Base-by-base conservation (phyloP, 2,888 invertebrate genomes). In the Brenthis ino region DNA sequence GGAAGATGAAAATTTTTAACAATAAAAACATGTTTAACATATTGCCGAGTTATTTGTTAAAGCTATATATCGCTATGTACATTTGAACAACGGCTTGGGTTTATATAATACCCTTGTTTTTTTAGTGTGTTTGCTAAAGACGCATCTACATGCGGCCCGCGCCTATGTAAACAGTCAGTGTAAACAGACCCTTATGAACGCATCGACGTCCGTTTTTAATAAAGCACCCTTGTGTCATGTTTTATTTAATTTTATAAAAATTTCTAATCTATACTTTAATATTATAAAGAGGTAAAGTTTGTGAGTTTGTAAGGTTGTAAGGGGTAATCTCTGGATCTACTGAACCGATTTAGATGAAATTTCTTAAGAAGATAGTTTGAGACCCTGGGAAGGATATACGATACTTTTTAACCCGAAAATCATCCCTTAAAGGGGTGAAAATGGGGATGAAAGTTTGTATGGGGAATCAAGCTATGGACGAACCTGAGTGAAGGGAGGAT, bases 51-150 rank as follows among this genome's bases (percentile, higher is more conserved):
- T 85, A 83, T 85, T 85, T 86, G 82, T 79, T 75, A 76, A 78
- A 76, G 76, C 75, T 81, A 82, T 83, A 77, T 83, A 82, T 76
- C 76, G 75, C 68, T 67, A 43, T 43, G 37, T 43, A 43, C 72
- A 77, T 77, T 72, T 76, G 73, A 68, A 65, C 74, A 73, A 77
- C 64, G 70, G 75, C 75, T 67, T 76, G 75, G 80, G 80, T 79
- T 77, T 82, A 83, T 85, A 85, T 85, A 84, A 77, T 76, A 80
- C 92, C 93, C 91, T 87, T 92, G 91, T 92, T 93, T 93, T 92
- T 93, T 91, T 87, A 91, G 85, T 83, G 73, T 93, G 89, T 91
- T 92, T 91, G 85, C 87, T 80, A 80, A 89, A 92, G 91, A 87
- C 89, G 91, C 91, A 91, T 91, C 88, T 87, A 88, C 89, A 89